Conservation (phyloP, 2,797 vertebrate genomes). For the Sebastes variabilis region DNA sequence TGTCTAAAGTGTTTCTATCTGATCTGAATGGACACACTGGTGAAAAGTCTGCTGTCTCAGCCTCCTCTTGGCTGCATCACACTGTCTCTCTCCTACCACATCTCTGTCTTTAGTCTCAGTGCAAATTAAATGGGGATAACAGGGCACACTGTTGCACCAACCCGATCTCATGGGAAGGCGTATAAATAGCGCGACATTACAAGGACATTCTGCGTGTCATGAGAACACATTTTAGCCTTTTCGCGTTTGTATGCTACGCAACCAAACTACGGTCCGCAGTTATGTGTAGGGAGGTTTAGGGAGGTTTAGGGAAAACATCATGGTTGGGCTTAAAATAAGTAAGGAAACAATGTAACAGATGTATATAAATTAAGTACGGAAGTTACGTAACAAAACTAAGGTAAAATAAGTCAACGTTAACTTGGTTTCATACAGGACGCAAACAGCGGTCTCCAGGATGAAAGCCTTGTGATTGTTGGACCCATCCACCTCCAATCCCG, state of each 20-base stretch:
- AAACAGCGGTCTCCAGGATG: background rate
- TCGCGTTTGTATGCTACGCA: no score
- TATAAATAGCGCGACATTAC: no score
- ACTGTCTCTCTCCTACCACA: background rate
- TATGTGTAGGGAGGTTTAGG: no score
- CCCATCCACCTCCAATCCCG: background rate
- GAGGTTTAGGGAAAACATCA: no score
- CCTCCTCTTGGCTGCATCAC: background rate
- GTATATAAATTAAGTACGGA: background rate
- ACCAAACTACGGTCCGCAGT: no score
- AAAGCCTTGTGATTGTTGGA: background rate
- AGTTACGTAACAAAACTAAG: background rate
- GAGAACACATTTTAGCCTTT: no score
- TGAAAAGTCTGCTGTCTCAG: background rate
- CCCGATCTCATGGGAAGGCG: no score
- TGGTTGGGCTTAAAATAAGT: no score
- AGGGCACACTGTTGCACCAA: background rate
- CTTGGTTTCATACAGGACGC: no score
- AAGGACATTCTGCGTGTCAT: no score
- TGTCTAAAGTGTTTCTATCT: background rate
- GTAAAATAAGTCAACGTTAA: background rate
- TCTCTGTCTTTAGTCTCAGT: background rate
- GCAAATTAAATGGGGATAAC: background rate
- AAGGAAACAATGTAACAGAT: no score
- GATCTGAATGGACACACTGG: background rate